phyloP scores from a whole-genome alignment of 1,140 invertebrate species.

The Ctenoplectra terminalis region DNA sequence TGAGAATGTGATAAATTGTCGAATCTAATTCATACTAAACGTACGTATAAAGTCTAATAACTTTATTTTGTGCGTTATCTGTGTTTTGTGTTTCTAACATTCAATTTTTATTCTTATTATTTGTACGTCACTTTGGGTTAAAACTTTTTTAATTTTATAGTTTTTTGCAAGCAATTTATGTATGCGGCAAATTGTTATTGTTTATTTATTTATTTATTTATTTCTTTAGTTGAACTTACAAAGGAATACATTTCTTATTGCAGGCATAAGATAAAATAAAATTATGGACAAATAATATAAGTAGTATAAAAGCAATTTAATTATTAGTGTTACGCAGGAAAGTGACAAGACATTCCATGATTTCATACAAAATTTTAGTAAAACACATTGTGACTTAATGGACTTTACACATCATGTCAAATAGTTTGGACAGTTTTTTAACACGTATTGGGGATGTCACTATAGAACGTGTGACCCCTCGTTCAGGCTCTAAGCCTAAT shows the following conservation, averaged over 20 bases:
- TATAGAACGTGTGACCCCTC: slow-evolving; percentile 82
- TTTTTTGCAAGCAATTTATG: background rate
- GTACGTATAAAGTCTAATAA: background rate
- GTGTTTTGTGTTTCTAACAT: background rate
- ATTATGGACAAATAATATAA: slow-evolving; percentile 55
- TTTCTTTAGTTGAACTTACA: background rate
- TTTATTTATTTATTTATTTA: too few species aligned
- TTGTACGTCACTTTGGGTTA: background rate
- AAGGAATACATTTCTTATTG: slow-evolving; percentile 55
- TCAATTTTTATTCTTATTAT: background rate
- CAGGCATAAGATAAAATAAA: slow-evolving; percentile 49
- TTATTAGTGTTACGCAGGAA: slow-evolving; percentile 53
- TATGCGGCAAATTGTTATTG: background rate
- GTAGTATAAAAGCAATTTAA: slow-evolving; percentile 41
- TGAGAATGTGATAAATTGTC: slow-evolving; percentile 12
- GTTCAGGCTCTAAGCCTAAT: slow-evolving; percentile 62
- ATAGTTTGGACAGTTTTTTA: slow-evolving; percentile 81
- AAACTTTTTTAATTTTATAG: background rate
- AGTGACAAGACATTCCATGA: slow-evolving; percentile 66
- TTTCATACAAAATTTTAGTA: slow-evolving; percentile 47
- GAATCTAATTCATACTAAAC: background rate
- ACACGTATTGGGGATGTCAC: slow-evolving; percentile 83
- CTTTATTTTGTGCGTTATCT: background rate
- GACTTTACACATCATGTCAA: slow-evolving; percentile 76
- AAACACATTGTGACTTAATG: slow-evolving; percentile 56